phyloP scores from a whole-genome alignment of 2,888 invertebrate genomes.

The Coecobrya sp. region DNA sequence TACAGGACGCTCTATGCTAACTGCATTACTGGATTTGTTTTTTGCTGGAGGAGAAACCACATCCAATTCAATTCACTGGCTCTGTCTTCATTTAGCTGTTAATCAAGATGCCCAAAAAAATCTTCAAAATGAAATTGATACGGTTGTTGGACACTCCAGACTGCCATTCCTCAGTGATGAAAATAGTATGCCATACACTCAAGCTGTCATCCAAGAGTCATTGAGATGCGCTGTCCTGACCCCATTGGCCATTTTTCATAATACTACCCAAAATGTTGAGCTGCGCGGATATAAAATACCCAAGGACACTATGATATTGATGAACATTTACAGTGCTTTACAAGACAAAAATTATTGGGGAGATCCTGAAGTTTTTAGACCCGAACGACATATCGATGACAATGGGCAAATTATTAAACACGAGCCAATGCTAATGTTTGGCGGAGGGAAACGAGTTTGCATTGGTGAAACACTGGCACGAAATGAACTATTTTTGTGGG shows the following conservation, averaged over 20 bases:
- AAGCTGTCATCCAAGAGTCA: constrained; percentile 75
- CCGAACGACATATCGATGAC: constrained; percentile 80
- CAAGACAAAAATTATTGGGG: constrained; percentile 82
- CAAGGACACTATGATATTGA: constrained; percentile 81
- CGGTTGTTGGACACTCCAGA: constrained; percentile 91
- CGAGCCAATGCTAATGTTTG: constrained; percentile 82
- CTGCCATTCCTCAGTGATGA: constrained; percentile 91
- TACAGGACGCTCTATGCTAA: constrained; percentile 92
- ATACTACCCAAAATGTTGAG: constrained; percentile 54
- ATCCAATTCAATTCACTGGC: constrained; percentile 93
- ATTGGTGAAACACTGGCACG: constrained; percentile 80
- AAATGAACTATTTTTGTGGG: constrained; percentile 80
- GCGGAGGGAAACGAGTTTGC: constrained; percentile 75
- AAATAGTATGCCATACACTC: constrained; percentile 70
- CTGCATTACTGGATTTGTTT: constrained; percentile 95
- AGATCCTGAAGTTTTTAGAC: constrained; percentile 82
- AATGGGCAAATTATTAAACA: constrained; percentile 79
- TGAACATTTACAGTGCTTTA: constrained; percentile 81
- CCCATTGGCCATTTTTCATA: constrained; percentile 80
- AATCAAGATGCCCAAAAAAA: constrained; percentile 92
- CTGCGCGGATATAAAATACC: constrained; percentile 76
- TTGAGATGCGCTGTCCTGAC: constrained; percentile 64
- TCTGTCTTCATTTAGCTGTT: constrained; percentile 92
- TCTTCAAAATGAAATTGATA: constrained; percentile 93
- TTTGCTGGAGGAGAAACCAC: constrained; percentile 96